phyloP scores from a whole-genome alignment of 2,113 vertebrate genomes.

The Propithecus coquereli region DNA sequence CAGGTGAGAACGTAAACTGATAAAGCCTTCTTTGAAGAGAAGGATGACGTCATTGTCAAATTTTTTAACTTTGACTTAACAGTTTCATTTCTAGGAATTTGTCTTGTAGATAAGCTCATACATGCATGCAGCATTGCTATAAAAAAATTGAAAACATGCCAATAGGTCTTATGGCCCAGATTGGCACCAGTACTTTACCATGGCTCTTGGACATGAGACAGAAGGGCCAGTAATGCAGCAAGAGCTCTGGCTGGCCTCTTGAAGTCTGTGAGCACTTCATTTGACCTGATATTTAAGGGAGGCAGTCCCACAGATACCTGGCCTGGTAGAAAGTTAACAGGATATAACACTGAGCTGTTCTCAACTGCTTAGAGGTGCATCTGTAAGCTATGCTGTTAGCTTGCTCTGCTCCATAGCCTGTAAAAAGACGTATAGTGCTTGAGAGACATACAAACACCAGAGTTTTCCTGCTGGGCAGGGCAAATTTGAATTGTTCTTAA shows the following conservation, averaged over 20 bases:
- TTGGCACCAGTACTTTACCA: background rate
- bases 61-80: background rate
- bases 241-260: background rate
- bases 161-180: background rate
- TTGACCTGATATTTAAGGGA: background rate
- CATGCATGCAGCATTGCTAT: background rate
- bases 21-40: background rate
- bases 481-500: background rate
- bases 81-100: constrained; percentile 12
- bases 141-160: constrained; percentile 7
- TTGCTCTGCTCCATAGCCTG: background rate
- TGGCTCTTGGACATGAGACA: background rate
- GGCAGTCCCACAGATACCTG: background rate
- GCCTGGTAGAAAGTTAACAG: background rate
- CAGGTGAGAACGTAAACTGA: background rate
- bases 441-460: background rate
- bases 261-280: background rate
- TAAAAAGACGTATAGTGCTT: background rate
- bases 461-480: background rate
- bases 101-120: constrained; percentile 8
- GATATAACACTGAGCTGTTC: background rate
- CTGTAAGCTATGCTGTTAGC: background rate
- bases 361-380: background rate
- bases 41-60: background rate
- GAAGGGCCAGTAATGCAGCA: background rate